A percentile compares a stretch with the other conserved stretches of the same genome.
Evolutionary conservation across 64 coral and sea anemone genomes (phyloP).

Genomic region (Porites australiensis): DNA sequence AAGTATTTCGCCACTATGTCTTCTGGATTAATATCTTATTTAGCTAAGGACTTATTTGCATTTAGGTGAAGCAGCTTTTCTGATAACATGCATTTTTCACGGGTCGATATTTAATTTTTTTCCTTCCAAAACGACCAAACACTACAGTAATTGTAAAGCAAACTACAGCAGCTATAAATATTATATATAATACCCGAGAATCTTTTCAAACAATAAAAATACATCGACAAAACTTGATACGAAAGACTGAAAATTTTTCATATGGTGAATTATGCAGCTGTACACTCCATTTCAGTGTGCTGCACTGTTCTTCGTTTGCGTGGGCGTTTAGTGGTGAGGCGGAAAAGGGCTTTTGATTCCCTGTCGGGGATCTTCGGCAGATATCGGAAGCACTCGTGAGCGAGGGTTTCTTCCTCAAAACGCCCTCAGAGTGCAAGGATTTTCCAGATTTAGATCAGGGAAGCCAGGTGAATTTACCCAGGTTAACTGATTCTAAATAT

Average conservation of each 20-base stretch:
- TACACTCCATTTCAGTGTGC: not conserved
- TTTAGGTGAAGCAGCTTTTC: not conserved
- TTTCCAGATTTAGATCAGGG: slow-evolving; percentile 42
- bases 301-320: not conserved
- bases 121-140: too few species aligned
- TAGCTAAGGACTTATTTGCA: not conserved
- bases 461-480: slow-evolving; percentile 82
- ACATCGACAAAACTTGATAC: not conserved
- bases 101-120: too few species aligned
- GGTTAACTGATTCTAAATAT: slow-evolving; percentile 75
- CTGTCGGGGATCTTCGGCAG: slow-evolving; percentile 38
- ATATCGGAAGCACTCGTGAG: slow-evolving; percentile 51
- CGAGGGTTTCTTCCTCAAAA: slow-evolving; percentile 33
- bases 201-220: not conserved
- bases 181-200: not conserved
- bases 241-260: not conserved
- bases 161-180: too few species aligned
- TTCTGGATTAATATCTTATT: slow-evolving; percentile 22
- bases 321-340: slow-evolving; percentile 24
- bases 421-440: slow-evolving; percentile 8
- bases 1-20: not conserved
- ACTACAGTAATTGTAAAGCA: too few species aligned
- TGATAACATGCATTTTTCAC: not conserved
- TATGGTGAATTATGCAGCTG: slow-evolving; percentile 17
- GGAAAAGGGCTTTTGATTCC: not conserved